Percentiles rank a stretch among this genome's conserved stretches.
Evolutionary conservation across 2,113 vertebrate genomes (phyloP).

Genomic region (Siniperca chuatsi): DNA sequence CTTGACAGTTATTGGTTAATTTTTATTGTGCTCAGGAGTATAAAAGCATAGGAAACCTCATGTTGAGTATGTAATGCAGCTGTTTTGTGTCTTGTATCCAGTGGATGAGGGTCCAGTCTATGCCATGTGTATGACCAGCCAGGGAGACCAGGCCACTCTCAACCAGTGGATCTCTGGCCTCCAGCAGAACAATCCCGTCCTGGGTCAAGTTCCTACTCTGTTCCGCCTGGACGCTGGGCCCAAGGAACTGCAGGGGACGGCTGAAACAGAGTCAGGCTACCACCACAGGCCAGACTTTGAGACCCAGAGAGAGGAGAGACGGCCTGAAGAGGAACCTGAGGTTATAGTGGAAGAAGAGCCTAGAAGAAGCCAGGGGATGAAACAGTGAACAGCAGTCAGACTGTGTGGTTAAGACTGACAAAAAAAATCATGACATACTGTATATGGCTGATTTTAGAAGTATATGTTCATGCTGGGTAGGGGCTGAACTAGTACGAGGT

Average conservation of each 20-base stretch:
- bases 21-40: background rate
- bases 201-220: slow-evolving; percentile 86
- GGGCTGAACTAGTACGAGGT: background rate
- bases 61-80: background rate
- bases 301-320: background rate
- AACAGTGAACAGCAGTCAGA: slow-evolving; percentile 56
- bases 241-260: slow-evolving; percentile 64
- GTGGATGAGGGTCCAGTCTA: slow-evolving; percentile 91
- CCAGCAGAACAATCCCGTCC: slow-evolving; percentile 87
- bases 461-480: background rate
- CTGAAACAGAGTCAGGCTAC: background rate
- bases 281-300: background rate
- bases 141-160: slow-evolving; percentile 86
- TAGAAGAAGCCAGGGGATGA: slow-evolving; percentile 58
- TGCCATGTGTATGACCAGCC: slow-evolving; percentile 89
- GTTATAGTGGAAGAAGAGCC: slow-evolving; percentile 58
- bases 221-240: slow-evolving; percentile 85
- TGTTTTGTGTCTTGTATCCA: slow-evolving; percentile 62
- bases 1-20: background rate
- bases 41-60: background rate
- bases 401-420: background rate
- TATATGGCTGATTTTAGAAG: background rate
- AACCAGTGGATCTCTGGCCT: slow-evolving; percentile 91
- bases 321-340: slow-evolving; percentile 27
- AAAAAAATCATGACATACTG: background rate